Conservation (phyloP, 2,113 vertebrate species). For the Thamnophis sirtalis region DNA sequence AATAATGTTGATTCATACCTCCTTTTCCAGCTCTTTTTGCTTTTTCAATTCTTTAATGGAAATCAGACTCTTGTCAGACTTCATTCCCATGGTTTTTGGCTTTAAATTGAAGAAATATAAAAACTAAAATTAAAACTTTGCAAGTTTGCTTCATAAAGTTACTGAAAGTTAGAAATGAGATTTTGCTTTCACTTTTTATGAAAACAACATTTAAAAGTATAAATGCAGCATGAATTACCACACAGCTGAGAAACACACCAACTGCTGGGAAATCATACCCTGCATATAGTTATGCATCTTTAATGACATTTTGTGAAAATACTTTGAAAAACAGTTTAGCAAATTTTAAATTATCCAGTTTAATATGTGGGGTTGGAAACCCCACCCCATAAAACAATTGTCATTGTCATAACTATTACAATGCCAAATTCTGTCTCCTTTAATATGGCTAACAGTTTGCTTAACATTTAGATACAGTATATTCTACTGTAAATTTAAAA, state of each 20-base stretch:
- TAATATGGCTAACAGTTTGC: not conserved
- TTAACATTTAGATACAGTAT: not conserved
- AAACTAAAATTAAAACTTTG: conserved; percentile 6
- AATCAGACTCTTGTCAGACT: conserved; percentile 67
- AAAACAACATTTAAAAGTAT: not conserved
- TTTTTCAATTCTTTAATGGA: conserved; percentile 75
- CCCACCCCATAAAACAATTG: not conserved
- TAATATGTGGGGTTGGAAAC: not conserved
- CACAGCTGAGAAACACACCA: not conserved
- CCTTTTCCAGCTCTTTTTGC: conserved; percentile 83
- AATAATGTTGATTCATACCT: conserved; percentile 66
- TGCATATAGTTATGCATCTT: not conserved
- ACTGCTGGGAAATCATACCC: not conserved
- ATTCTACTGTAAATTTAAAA: not conserved
- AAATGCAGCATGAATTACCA: not conserved
- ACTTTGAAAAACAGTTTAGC: not conserved
- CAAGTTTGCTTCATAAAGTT: not conserved
- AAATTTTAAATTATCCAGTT: not conserved
- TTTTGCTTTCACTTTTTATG: not conserved
- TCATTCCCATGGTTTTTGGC: conserved; percentile 44
- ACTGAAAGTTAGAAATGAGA: not conserved
- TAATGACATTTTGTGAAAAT: not conserved
- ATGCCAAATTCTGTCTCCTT: not conserved
- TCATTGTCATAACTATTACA: not conserved
- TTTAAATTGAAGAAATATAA: conserved; percentile 24